Evolutionary conservation across 1,140 invertebrate genomes (phyloP), one percentile per base, ranked within the genome.

Genomic region (Zaprionus gabonicus): DNA sequence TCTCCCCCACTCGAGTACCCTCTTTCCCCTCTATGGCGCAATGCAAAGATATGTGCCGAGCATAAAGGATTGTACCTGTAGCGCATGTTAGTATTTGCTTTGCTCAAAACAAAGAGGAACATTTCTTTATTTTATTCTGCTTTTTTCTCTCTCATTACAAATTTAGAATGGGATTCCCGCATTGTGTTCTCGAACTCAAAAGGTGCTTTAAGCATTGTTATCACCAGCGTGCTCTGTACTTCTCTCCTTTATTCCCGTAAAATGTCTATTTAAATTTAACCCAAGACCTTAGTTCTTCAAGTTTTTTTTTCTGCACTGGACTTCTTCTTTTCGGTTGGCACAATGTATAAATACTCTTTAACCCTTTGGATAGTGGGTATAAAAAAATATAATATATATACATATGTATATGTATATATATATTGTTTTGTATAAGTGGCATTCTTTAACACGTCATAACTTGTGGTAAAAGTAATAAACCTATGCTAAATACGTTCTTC

Each of bases 21-120:
- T 44, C n/a, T 17, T n/a, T 44, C 2, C 2, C n/a, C n/a, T 17
- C n/a, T 38, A 38, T 41, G 12, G 6, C 25, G 28, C 51, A 36
- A 60, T 55, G 31, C 34, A 44, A 79, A 58, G 49, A 44, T 38
- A 31, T n/a, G 25, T 2, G 3, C 5, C 13, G 15, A 25, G 20
- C 20, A 53, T 36, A 68, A 73, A 73, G 46, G 57, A 68, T 41
- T 69, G 71, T 65, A 65, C 51, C 69, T 71, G 34, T 63, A 41
- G 58, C 62, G 13, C 20, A 10, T 49, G 66, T 20, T 51, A 34
- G 31, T 34, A n/a, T 49, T 36, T 36, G 10, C 12, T 15, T 7
- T 27, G 12, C 5, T n/a, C n/a, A 15, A 28, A 36, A 53, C 25
- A 5, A 27, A 31, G 15, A 9, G 23, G 13, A 27, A 25, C 17